Base-by-base conservation (phyloP, 2,113 vertebrate genomes). In the Urocitellus parryii region DNA sequence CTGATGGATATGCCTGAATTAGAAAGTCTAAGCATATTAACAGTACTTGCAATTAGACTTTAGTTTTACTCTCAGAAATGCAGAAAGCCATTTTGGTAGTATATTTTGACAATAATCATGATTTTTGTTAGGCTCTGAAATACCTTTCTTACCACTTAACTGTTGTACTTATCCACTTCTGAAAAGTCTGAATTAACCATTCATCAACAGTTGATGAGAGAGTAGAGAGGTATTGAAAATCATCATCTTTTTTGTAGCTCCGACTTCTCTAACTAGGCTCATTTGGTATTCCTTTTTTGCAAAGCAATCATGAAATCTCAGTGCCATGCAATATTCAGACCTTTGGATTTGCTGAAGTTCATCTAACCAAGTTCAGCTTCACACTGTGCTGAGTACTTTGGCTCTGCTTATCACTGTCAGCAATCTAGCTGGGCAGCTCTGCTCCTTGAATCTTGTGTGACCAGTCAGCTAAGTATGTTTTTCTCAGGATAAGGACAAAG, bases 41-140 rank as follows among this genome's bases (percentile, higher is more conserved):
- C 39, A 80, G 4, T 63, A 81, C 45, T 65, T 85, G 61, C 58
- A 74, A 16, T 67, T 63, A 70, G 61, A 48, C 29, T 90, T 86
- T 27, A 89, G 42, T 89, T 94, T 92, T 70, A 65, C 58, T 92
- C 45, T 83, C 79, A 70, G 24, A 74, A 45, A 72, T 14, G 81
- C 24, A 42, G 9, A 81, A 73, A 81, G 5, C 0, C 8, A 81
- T 53, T 14, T 70, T 72, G 4, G 13, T 34, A 73, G 13, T 32
- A 72, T 70, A 39, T 68, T 92, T 76, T 94, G 18, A 89, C 12
- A 56, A 24, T 84, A 80, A 73, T 4, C 0, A 7, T 58, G 51
- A 4, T 3, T 29, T 84, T 34, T 70, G 5, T 45, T 76, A 9
- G 45, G 25, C 20, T 17, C 25, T 39, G 53, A 90, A 56, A 48